phyloP scores from a whole-genome alignment of 1,140 invertebrate species.

The Monochamus saltuarius region DNA sequence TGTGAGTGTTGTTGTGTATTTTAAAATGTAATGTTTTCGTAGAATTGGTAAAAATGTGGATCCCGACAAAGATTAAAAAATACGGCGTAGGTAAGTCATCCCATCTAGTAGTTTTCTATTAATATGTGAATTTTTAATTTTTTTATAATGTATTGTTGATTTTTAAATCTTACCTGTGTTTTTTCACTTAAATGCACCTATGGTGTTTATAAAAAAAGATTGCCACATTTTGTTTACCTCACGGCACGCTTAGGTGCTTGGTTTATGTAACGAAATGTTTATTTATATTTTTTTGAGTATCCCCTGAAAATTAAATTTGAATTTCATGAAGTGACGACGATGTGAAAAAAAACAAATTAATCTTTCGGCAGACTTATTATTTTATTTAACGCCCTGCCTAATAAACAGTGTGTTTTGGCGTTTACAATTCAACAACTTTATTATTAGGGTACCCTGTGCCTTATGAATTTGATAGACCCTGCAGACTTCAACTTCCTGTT shows the following conservation, averaged over 20 bases:
- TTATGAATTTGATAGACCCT: constrained; percentile 24
- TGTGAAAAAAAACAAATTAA: constrained; percentile 5
- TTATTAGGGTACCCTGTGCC: not conserved
- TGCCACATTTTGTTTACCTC: not conserved
- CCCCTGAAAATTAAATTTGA: not conserved
- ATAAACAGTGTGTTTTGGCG: no score
- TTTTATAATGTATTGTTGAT: not conserved
- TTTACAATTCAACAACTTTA: not conserved
- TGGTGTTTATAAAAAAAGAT: not conserved
- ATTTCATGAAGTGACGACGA: not conserved
- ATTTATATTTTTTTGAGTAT: not conserved
- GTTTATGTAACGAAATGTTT: constrained; percentile 15
- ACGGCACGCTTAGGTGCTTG: not conserved
- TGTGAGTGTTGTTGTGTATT: constrained; percentile 28
- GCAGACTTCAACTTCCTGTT: constrained; percentile 38
- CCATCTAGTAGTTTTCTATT: no score
- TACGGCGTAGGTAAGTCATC: constrained; percentile 63
- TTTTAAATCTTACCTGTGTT: no score
- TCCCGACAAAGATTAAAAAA: constrained; percentile 63
- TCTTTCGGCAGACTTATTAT: constrained; percentile 1
- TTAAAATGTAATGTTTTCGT: constrained; percentile 41
- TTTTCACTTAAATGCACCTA: constrained; percentile 7
- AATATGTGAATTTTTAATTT: no score
- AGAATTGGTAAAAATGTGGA: constrained; percentile 57
- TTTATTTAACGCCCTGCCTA: constrained; percentile 1